Conservation (phyloP, 2,888 invertebrate species). For the Scaptomyza parva region DNA sequence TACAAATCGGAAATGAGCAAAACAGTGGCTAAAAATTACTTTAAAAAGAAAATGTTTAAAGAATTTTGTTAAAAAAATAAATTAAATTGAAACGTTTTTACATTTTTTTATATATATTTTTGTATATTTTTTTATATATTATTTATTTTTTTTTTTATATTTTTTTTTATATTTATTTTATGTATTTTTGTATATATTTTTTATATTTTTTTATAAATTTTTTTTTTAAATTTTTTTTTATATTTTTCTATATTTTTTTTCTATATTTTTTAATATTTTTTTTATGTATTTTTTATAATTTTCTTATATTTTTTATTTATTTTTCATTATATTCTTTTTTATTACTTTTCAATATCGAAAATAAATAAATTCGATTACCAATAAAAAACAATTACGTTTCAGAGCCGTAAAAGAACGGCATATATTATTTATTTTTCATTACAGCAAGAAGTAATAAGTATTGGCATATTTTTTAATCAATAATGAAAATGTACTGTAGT, state of each 20-base stretch:
- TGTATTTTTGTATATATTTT: no score
- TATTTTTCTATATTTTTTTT: no score
- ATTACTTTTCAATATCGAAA: not conserved
- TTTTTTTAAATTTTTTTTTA: no score
- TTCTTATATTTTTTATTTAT: no score
- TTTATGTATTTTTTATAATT: no score
- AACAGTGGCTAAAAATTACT: not conserved
- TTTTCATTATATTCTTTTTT: no score
- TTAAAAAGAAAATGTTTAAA: not conserved
- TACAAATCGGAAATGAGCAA: not conserved
- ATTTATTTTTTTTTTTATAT: no score
- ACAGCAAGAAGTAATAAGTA: conserved; percentile 1
- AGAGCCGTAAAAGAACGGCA: not conserved
- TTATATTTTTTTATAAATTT: no score
- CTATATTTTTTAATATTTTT: no score
- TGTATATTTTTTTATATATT: no score
- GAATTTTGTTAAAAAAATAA: not conserved
- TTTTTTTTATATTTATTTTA: no score
- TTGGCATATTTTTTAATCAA: conserved; percentile 18
- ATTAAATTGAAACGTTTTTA: not conserved
- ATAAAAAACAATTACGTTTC: not conserved
- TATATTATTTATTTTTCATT: not conserved
- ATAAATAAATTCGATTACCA: not conserved
- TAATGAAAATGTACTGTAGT: conserved; percentile 26
- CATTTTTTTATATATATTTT: no score